Percentiles rank a stretch among this genome's conserved stretches.
Evolutionary conservation across 2,888 invertebrate genomes (phyloP).

Genomic region (Orthonychiurus folsomi): DNA sequence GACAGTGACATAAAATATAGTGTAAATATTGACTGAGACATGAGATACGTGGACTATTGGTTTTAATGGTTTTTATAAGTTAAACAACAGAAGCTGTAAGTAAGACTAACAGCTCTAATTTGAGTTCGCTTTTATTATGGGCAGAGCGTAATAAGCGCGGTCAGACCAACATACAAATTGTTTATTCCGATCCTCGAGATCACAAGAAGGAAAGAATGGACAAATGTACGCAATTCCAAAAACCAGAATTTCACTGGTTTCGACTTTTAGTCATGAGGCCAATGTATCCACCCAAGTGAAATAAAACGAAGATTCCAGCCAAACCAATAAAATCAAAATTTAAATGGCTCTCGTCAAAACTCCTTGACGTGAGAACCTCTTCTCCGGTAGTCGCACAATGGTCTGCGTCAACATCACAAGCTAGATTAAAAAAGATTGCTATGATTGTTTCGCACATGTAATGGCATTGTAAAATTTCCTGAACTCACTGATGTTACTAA

Average conservation of each 20-base stretch:
- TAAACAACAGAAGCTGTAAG: too few relatives aligned
- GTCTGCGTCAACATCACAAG: slow-evolving; percentile 48
- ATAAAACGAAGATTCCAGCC: slow-evolving; percentile 55
- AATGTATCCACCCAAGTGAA: slow-evolving; percentile 61
- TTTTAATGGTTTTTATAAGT: too few relatives aligned
- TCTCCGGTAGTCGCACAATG: slow-evolving; percentile 65
- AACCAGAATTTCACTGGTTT: slow-evolving; percentile 19
- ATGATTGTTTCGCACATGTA: slow-evolving; percentile 4
- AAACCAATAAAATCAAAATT: slow-evolving; percentile 59
- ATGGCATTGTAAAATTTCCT: background rate
- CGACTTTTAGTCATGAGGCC: slow-evolving; percentile 49
- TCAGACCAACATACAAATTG: too few relatives aligned
- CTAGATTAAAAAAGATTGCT: slow-evolving; percentile 45
- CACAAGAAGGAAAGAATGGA: too few relatives aligned
- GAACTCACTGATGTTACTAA: slow-evolving; percentile 56
- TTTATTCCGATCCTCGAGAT: too few relatives aligned
- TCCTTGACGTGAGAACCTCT: slow-evolving; percentile 63
- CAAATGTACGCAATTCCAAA: too few relatives aligned
- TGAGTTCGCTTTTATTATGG: too few relatives aligned
- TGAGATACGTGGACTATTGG: too few relatives aligned
- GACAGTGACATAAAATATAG: too few relatives aligned
- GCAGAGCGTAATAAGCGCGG: too few relatives aligned
- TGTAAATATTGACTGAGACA: too few relatives aligned
- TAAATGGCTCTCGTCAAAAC: slow-evolving; percentile 58
- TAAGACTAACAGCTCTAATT: too few relatives aligned